Percentiles rank a stretch among this genome's conserved stretches.
Conservation (phyloP, 2,113 vertebrate species). For the Colius striatus region DNA sequence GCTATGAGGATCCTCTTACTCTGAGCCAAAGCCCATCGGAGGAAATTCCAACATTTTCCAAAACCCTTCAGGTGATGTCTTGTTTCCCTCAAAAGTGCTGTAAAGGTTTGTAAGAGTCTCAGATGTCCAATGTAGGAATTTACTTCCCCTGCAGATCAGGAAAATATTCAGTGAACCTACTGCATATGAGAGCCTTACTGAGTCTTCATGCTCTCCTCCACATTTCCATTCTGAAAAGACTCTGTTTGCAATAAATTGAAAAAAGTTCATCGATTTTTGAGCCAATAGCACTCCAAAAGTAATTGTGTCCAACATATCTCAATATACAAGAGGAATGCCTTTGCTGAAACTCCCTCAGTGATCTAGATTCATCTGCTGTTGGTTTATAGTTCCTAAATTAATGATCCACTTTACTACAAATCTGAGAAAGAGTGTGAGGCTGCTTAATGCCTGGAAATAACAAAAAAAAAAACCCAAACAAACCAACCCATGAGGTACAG, state of each 20-base stretch:
- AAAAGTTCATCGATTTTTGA: background rate
- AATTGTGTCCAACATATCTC: background rate
- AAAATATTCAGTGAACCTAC: background rate
- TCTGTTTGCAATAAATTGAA: background rate
- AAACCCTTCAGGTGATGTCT: background rate
- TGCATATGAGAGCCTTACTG: background rate
- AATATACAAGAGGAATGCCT: background rate
- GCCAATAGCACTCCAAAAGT: background rate
- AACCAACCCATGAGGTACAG: background rate
- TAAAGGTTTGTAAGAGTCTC: background rate
- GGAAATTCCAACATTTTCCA: background rate
- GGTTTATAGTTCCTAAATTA: background rate
- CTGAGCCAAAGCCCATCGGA: background rate
- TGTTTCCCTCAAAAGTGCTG: background rate
- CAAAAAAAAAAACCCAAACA: background rate
- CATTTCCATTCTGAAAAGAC: background rate
- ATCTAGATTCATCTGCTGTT: background rate
- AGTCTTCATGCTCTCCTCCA: background rate
- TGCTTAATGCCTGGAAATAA: background rate
- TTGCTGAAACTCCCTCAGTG: background rate
- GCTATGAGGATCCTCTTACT: background rate
- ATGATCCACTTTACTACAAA: background rate
- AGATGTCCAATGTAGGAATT: background rate
- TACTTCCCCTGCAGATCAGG: background rate
- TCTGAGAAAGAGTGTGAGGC: background rate